Base-by-base conservation (phyloP, 2,797 vertebrate species). In the Gymnoscopelus microlampas region DNA sequence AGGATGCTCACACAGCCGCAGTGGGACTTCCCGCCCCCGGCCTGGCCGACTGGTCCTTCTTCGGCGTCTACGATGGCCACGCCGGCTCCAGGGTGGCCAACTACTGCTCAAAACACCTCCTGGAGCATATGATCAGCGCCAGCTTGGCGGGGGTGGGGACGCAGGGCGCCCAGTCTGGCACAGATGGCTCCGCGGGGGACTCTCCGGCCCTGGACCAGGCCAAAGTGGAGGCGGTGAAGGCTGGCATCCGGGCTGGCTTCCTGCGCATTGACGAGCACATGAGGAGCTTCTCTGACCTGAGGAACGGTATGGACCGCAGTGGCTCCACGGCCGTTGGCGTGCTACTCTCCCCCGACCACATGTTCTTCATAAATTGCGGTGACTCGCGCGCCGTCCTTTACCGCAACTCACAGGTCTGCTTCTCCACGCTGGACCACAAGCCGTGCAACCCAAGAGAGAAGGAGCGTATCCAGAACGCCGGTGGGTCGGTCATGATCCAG, bases 391-490 rank as follows among this genome's bases (percentile, higher is more conserved):
- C 96, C 53, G 96, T 99, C 77, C 94, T 99, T 12, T 98, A 91
- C 93, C 96, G 97, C 79, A 93, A 95, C 70, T 95, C 94, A 63
- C 94, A 96, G 58, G 96, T 99, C 83, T 96, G 97, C 89, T 99
- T 99, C 93, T 98, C 97, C 82, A 99, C 98, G 62, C 95, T 97
- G 66, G 98, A 99, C 94, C 98, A 99, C 95, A 99, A 99, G 92
- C 98, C 98, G 80, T 98, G 96, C 92, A 97, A 99, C 90, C 98
- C 98, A 1, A 94, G 96, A 29, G 98, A 99, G 92, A 96, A 97
- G 60, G 98, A 99, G 84, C 94, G 97, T 83, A 99, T 99, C 90
- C 97, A 99, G 88, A 99, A 98, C n/a, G 98, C 98, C 55, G 98
- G 98, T 13, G 98, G 98, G 86, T 97, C 96, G 1, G 98, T 99